Conservation (phyloP, 2,797 vertebrate species). For the Pseudochirops corinnae region DNA sequence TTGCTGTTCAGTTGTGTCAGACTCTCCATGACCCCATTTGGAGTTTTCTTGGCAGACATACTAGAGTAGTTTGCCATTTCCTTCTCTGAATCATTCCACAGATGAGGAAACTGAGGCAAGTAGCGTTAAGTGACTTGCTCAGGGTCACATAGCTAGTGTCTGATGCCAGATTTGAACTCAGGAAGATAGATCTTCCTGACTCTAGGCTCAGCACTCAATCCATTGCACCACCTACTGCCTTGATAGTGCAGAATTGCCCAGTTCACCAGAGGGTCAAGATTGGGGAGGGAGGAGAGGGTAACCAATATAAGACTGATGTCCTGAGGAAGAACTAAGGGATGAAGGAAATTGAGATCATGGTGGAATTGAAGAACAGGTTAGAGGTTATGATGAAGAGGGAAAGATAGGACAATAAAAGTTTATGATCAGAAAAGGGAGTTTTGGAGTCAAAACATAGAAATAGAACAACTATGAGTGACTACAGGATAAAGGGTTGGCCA, state of each 20-base stretch:
- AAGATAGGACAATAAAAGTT: not conserved
- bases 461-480: not conserved
- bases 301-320: not conserved
- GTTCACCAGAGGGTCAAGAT: not conserved
- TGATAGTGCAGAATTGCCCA: not conserved
- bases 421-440: not conserved
- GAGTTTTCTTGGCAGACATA: not conserved
- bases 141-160: too few species aligned
- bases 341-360: not conserved
- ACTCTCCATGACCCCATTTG: not conserved
- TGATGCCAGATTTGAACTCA: too few species aligned
- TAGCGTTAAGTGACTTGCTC: too few species aligned
- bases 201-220: too few species aligned
- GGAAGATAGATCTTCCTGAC: too few species aligned
- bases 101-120: too few species aligned
- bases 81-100: too few species aligned
- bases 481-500: not conserved
- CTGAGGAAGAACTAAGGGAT: not conserved
- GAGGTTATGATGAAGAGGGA: not conserved
- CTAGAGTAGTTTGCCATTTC: too few species aligned
- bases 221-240: not conserved
- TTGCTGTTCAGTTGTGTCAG: not conserved
- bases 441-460: not conserved
- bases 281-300: not conserved
- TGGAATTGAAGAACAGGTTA: not conserved